Evolutionary conservation across 2,797 vertebrate species (phyloP), one percentile per base, ranked within the genome.

Genomic region (Perodicticus potto): DNA sequence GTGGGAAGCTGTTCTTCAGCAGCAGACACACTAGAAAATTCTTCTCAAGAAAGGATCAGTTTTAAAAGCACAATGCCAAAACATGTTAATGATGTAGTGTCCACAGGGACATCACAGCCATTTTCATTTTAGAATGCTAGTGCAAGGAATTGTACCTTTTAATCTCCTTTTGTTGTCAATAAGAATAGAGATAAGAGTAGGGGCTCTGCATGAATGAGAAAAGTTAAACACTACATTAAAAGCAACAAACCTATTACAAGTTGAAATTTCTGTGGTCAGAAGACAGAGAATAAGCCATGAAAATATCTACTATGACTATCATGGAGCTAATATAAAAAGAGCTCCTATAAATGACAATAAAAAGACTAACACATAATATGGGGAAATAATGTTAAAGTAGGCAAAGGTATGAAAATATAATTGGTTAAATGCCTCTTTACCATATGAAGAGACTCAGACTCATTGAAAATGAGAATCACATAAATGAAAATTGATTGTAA

Each of bases 1-100:
- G 74, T 49, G 49, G 94, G 77, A 92, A 90, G 77, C 92, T 78
- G 5, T 59, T 94, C 43, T 83, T 92, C 72, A 89, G 61, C 70
- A 92, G 85, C 72, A 94, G 59, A 91, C 23, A 84, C 32, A 19
- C 29, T 81, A 77, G 72, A 32, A 89, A 94, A 76, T 93, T 37
- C 76, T 72, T 94, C 55, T 86, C 55, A 63, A 91, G 91, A 80
- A 96, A 84, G 7, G 32, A 11, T 40, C 29, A 10, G 43, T 72
- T 76, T 90, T 78, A 55, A 86, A 90, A 81, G 20, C 16, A 85
- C 23, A 34, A 37, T 10, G 14, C 67, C 59, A 22, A 80, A 84
- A 20, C 55, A 92, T 63, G 55, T 95, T 65, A 7, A 74, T 91
- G 49, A 80, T 82, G 5, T 17, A 92, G 61, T 72, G 2, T 88